Conservation (phyloP, 2,888 invertebrate species). For the Epinotia brunnichana region DNA sequence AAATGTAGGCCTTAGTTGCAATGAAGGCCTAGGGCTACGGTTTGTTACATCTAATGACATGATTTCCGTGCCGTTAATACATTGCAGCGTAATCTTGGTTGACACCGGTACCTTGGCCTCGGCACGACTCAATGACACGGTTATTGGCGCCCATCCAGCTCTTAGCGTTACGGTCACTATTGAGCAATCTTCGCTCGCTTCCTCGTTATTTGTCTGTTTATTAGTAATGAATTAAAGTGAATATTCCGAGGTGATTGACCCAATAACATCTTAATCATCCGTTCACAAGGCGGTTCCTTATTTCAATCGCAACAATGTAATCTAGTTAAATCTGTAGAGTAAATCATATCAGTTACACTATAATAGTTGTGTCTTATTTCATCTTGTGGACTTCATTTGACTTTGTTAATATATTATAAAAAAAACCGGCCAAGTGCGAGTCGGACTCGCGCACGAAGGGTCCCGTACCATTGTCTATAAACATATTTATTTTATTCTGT, state of each 20-base stretch:
- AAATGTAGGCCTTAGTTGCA: no score
- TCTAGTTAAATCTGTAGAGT: neutral
- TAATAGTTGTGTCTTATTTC: neutral
- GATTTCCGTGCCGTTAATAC: slow-evolving; percentile 26
- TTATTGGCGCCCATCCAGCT: slow-evolving; percentile 31
- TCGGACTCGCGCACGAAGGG: no score
- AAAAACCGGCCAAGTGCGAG: no score
- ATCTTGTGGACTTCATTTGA: neutral
- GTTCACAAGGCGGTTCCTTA: neutral
- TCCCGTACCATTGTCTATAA: no score
- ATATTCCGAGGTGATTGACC: slow-evolving; percentile 12
- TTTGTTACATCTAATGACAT: neutral
- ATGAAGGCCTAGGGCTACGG: neutral
- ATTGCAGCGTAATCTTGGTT: slow-evolving; percentile 38
- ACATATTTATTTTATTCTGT: no score
- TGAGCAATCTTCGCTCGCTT: slow-evolving; percentile 20
- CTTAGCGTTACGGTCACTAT: slow-evolving; percentile 13
- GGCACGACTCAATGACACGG: slow-evolving; percentile 33
- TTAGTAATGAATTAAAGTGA: slow-evolving; percentile 6
- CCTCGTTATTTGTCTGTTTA: slow-evolving; percentile 25
- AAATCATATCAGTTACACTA: neutral
- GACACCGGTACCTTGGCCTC: slow-evolving; percentile 36
- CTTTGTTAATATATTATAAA: no score
- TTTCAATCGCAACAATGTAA: neutral
- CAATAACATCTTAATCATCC: neutral